Evolutionary conservation across 2,888 invertebrate genomes (phyloP).

Genomic region (Trichopria drosophilae): DNA sequence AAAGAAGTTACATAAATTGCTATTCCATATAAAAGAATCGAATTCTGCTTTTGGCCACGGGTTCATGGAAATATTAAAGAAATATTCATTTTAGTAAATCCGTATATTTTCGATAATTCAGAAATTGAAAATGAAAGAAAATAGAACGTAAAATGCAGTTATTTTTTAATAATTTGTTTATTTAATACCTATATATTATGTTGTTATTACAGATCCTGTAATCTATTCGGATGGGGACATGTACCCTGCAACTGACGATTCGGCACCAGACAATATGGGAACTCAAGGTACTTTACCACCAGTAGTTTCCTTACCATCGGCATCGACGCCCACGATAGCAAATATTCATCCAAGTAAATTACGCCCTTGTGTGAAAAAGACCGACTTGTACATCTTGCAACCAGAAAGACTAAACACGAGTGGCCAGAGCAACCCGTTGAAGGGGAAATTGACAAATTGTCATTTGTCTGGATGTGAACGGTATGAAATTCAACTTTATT

Average conservation of each 20-base stretch:
- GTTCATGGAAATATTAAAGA: no score
- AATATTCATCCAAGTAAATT: constrained; percentile 51
- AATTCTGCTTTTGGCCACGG: no score
- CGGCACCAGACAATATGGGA: no score
- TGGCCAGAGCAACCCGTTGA: constrained; percentile 79
- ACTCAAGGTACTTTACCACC: constrained; percentile 53
- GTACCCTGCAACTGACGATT: constrained; percentile 55
- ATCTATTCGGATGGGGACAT: constrained; percentile 46
- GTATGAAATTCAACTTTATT: constrained; percentile 54
- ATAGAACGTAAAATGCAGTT: neutral
- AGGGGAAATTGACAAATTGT: constrained; percentile 86
- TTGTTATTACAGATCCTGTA: constrained; percentile 45
- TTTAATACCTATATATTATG: no score
- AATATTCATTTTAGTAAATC: neutral
- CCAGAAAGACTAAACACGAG: constrained; percentile 78
- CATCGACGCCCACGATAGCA: constrained; percentile 64
- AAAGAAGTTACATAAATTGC: no score
- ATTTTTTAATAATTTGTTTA: no score
- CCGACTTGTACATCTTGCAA: constrained; percentile 83
- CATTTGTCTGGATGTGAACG: constrained; percentile 86
- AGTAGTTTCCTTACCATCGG: constrained; percentile 47
- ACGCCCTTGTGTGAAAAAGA: constrained; percentile 83
- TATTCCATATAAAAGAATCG: no score
- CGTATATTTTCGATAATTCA: constrained; percentile 1
- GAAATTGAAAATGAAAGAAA: no score